A percentile compares a stretch with the other conserved stretches of the same genome.
Evolutionary conservation across 2,797 vertebrate genomes (phyloP).

Genomic region (Catostomus latipinnis): DNA sequence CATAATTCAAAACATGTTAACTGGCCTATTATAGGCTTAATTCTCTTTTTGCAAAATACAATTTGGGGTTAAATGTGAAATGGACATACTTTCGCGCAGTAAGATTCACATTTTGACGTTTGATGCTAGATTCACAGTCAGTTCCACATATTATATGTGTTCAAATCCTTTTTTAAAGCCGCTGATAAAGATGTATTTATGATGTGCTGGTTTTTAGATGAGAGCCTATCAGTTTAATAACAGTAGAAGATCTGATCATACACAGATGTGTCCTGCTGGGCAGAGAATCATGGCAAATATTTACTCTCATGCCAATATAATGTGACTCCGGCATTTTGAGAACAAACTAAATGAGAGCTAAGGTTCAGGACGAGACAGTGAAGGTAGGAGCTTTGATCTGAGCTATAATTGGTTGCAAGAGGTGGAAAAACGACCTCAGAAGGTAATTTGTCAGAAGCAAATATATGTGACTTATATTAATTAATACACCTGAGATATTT

Average conservation of each 20-base stretch:
- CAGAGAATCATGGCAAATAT: slow-evolving; percentile 29
- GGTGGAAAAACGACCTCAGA: slow-evolving; percentile 33
- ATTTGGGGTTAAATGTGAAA: too few relatives aligned
- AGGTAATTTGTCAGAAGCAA: slow-evolving; percentile 44
- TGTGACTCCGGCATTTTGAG: not conserved
- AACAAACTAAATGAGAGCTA: not conserved
- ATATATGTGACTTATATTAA: slow-evolving; percentile 48
- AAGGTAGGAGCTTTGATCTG: slow-evolving; percentile 17
- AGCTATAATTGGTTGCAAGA: slow-evolving; percentile 52
- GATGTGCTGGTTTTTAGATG: slow-evolving; percentile 30
- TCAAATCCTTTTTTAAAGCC: slow-evolving; percentile 29
- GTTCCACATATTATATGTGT: not conserved
- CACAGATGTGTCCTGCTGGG: slow-evolving; percentile 40
- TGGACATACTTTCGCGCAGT: too few relatives aligned
- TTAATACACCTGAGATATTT: slow-evolving; percentile 55
- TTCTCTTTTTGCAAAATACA: too few relatives aligned
- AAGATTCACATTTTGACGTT: not conserved
- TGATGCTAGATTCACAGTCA: not conserved
- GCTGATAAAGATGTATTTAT: slow-evolving; percentile 10
- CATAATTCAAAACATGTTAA: too few relatives aligned
- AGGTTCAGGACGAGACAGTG: slow-evolving; percentile 6
- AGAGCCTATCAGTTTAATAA: slow-evolving; percentile 50
- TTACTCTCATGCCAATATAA: slow-evolving; percentile 26
- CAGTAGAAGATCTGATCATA: slow-evolving; percentile 44
- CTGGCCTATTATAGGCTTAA: too few relatives aligned